phyloP scores from a whole-genome alignment of 2,797 vertebrate genomes.

The Vultur gryphus region DNA sequence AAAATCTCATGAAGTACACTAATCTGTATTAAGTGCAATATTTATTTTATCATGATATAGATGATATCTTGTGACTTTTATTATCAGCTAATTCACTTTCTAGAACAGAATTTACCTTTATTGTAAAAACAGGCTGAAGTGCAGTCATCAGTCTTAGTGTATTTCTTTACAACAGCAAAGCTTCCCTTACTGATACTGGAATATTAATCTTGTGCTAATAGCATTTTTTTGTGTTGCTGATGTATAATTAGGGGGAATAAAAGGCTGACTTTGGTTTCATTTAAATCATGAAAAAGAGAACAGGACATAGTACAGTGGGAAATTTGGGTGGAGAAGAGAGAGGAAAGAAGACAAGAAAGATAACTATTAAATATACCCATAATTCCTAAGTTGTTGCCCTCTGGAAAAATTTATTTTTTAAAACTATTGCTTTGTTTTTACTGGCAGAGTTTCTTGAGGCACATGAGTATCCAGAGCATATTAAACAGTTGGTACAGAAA shows the following conservation, averaged over 20 bases:
- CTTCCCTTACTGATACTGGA: neutral
- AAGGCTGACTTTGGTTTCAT: neutral
- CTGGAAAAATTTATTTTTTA: neutral
- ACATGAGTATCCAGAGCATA: constrained; percentile 93
- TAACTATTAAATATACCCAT: neutral
- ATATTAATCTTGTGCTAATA: neutral
- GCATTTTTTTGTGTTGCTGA: neutral
- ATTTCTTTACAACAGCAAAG: neutral
- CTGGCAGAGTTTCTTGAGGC: constrained; percentile 87
- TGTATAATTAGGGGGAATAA: neutral
- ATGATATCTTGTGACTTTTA: neutral
- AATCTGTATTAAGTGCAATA: neutral
- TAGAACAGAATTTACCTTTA: neutral
- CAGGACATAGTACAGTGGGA: neutral
- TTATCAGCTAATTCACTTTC: neutral
- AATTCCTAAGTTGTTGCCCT: neutral
- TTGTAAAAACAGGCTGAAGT: neutral
- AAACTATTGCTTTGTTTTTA: neutral
- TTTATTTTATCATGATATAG: neutral
- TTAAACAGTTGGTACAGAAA: constrained; percentile 89
- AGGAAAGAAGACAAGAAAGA: neutral
- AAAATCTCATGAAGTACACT: neutral
- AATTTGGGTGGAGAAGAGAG: neutral
- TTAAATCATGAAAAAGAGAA: neutral
- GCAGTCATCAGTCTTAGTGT: neutral